These are phyloP conservation scores for Myotis brandtii DNA, from an alignment of 2,113 vertebrate species.

Conservation along the genomic window DNA sequence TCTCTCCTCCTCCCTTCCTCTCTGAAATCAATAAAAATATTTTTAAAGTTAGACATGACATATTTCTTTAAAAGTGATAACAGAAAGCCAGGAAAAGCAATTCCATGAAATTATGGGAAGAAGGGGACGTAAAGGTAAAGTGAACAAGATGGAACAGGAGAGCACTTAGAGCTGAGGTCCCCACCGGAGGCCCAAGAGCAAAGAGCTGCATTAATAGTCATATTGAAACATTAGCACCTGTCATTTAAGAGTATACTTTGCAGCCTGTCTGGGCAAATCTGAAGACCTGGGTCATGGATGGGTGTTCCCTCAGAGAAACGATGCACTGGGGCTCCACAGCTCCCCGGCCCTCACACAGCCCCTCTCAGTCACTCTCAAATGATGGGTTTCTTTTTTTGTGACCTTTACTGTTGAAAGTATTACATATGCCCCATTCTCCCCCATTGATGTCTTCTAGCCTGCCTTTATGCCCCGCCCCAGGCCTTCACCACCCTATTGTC, in stretches of 20 bases:
- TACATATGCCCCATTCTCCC: too few species aligned
- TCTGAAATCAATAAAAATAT: too few species aligned
- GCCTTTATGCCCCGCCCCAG: too few species aligned
- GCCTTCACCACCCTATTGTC: too few species aligned
- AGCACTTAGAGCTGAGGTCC: neutral
- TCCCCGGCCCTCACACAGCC: neutral
- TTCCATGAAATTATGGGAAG: neutral
- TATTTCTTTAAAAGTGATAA: neutral
- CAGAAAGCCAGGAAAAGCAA: neutral
- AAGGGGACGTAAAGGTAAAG: neutral
- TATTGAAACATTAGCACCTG: neutral
- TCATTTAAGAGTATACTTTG: neutral
- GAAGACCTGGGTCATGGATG: neutral
- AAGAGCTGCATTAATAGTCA: neutral
- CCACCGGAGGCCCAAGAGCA: neutral
- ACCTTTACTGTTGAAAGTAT: too few species aligned
- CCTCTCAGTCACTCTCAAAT: neutral
- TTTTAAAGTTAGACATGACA: neutral
- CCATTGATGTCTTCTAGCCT: too few species aligned
- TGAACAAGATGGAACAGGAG: neutral
- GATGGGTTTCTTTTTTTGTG: neutral
- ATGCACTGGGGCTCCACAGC: too few species aligned
- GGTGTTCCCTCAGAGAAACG: neutral
- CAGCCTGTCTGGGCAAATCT: neutral
- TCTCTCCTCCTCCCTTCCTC: too few species aligned